Evolutionary conservation across 1,140 invertebrate species (phyloP).

Genomic region (Triops longicaudatus): DNA sequence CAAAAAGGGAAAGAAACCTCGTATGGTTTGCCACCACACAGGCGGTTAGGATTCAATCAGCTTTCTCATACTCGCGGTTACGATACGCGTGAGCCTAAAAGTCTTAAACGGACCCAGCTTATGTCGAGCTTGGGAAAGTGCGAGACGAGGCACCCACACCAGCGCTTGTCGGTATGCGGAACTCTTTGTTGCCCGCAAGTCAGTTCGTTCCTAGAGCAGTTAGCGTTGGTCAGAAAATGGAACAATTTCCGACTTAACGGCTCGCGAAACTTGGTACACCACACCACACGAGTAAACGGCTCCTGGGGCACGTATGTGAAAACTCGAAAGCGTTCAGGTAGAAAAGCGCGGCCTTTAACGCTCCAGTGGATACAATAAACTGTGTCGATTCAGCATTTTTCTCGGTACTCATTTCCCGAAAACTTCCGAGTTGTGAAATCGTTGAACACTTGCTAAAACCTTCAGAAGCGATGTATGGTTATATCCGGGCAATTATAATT

Average conservation of each 20-base stretch:
- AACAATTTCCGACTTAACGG: neutral
- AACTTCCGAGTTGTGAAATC: neutral
- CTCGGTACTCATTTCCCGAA: neutral
- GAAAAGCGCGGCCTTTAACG: conserved; percentile 11
- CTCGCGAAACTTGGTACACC: neutral
- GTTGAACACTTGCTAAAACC: neutral
- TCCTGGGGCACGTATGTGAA: neutral
- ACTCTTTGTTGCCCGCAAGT: neutral
- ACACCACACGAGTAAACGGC: neutral
- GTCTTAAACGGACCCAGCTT: neutral
- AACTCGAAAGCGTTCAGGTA: neutral
- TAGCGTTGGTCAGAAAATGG: neutral
- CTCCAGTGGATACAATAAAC: neutral
- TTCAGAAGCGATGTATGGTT: neutral
- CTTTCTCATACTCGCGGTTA: neutral
- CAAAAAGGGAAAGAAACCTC: neutral
- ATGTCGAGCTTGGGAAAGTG: neutral
- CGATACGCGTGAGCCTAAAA: neutral
- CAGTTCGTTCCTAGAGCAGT: neutral
- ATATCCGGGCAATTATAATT: neutral
- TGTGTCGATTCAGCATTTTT: neutral
- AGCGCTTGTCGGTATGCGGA: neutral
- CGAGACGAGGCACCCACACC: neutral
- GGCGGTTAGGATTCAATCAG: neutral
- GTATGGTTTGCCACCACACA: neutral